These are phyloP conservation scores for Dolichoris vasculosae DNA, from an alignment of 1,140 invertebrate species.

Conservation along the genomic window DNA sequence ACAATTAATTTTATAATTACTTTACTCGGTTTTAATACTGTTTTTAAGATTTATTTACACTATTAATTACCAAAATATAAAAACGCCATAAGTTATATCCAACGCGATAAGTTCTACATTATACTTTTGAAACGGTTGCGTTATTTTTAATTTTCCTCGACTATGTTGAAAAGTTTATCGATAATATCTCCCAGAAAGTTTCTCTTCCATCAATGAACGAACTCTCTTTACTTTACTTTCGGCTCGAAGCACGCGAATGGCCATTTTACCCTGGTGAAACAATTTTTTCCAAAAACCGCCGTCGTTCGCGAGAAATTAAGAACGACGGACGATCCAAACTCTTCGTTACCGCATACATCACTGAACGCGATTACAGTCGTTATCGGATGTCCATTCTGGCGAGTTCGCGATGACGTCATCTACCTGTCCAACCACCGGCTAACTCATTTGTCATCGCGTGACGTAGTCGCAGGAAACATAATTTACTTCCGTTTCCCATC, in stretches of 20 bases:
- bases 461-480: slow-evolving; percentile 69
- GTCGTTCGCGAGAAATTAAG: slow-evolving; percentile 32
- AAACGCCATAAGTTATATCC: no score
- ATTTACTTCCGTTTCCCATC: slow-evolving; percentile 72
- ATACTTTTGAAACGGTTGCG: no score
- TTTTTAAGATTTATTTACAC: no score
- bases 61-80: no score
- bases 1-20: no score
- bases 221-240: no score
- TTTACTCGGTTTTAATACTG: no score
- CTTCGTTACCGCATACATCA: neutral
- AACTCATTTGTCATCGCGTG: slow-evolving; percentile 73
- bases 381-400: slow-evolving; percentile 72
- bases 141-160: no score
- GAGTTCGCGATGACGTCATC: slow-evolving; percentile 64
- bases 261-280: slow-evolving; percentile 9
- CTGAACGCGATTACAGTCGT: slow-evolving; percentile 68
- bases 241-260: neutral
- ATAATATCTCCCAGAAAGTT: no score
- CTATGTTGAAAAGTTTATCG: no score
- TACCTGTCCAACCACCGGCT: neutral
- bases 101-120: no score
- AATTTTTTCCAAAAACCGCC: slow-evolving; percentile 22
- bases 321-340: slow-evolving; percentile 49
- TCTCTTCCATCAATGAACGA: no score